Base-by-base conservation (phyloP, 2,797 vertebrate species). In the Tapera naevia region DNA sequence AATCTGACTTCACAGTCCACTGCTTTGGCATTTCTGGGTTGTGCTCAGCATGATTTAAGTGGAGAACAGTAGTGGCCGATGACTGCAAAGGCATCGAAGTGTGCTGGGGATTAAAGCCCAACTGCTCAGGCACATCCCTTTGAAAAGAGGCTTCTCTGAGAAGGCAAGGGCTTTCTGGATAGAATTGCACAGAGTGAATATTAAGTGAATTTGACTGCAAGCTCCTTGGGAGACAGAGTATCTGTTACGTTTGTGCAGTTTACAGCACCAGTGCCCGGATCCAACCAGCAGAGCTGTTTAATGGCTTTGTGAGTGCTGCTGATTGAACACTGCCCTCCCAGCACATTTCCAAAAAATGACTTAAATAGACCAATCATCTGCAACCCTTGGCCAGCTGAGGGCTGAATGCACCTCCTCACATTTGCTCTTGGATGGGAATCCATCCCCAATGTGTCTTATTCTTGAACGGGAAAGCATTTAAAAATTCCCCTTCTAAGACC, bases 391-490 rank as follows among this genome's bases (percentile, higher is more conserved):
- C 61, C 69, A 89, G 81, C 18, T 74, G 75, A 91, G 61, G 61
- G 82, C 75, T 83, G 72, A 89, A 82, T 50, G 54, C 30, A 37
- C 45, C 53, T 74, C 45, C 33, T 83, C 65, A 21, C 50, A 69
- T 86, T 88, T 83, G 61, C 45, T 92, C 75, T 88, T 92, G 75
- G 75, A 74, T 83, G 33, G 53, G 65, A 94, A 71, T 95, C 82
- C 78, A 61, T 51, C 89, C 85, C 89, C 1, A 6, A 43, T 58
- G 79, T 57, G 64, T 27, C 45, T 83, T 80, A 64, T 78, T 94
- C 67, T 88, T 94, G 53, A 92, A 88, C 61, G 69, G 62, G 61
- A 74, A 91, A 54, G 30, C 15, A 25, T 83, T 86, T 86, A 80
- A 57, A 92, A 86, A 54, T 80, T 86, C 72, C 79, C n/a, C 2